These are phyloP conservation scores for Ornithorhynchus anatinus DNA, from an alignment of 2,113 vertebrate genomes.

Conservation along the genomic window DNA sequence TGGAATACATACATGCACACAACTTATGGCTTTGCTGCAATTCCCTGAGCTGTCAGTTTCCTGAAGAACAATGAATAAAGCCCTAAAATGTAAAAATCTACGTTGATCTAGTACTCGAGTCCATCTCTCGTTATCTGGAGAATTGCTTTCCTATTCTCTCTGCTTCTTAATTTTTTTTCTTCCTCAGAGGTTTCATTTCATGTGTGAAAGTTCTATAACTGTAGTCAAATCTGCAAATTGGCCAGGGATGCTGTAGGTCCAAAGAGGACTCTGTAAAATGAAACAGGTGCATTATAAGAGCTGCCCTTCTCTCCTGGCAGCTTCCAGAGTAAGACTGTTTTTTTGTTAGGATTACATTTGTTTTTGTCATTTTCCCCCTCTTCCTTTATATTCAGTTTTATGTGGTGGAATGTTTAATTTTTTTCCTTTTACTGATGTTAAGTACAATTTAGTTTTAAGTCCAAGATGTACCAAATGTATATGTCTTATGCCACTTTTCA, in stretches of 20 bases:
- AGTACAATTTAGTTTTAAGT: neutral
- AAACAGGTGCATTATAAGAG: neutral
- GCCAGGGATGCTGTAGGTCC: neutral
- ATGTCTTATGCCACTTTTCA: slow-evolving; percentile 11
- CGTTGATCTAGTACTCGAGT: no score
- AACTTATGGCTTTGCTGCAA: no score
- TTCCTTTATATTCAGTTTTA: neutral
- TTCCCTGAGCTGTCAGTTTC: no score
- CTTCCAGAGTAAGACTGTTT: neutral
- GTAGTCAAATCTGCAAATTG: neutral
- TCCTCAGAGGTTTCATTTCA: neutral
- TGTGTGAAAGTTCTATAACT: slow-evolving; percentile 5
- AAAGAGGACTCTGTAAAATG: slow-evolving; percentile 5
- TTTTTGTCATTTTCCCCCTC: neutral
- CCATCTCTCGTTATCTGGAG: no score
- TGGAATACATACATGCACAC: no score
- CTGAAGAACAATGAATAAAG: no score
- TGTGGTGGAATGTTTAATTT: neutral
- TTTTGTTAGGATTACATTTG: neutral
- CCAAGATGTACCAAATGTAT: neutral
- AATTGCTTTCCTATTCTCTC: no score
- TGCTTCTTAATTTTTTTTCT: no score
- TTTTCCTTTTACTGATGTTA: slow-evolving; percentile 24
- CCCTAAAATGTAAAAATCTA: no score
- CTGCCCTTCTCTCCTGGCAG: neutral